Conservation (phyloP, 2,797 vertebrate species). For the Gadopsis bispinosus region DNA sequence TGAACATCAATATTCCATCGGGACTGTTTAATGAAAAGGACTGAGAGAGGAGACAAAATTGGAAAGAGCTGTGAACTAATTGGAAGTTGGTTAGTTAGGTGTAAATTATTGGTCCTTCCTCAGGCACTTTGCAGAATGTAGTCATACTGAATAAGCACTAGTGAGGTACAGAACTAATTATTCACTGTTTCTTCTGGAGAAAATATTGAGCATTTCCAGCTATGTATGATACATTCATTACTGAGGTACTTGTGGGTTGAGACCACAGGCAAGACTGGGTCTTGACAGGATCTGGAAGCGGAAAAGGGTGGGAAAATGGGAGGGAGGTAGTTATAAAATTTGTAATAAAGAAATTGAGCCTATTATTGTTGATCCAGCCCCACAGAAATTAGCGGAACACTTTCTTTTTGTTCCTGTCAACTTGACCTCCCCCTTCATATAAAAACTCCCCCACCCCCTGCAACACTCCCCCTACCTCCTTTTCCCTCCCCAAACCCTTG, state of each 20-base stretch:
- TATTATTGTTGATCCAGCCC: slow-evolving; percentile 92
- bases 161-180: slow-evolving; percentile 80
- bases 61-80: slow-evolving; percentile 73
- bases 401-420: slow-evolving; percentile 93
- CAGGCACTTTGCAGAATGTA: slow-evolving; percentile 72
- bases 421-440: slow-evolving; percentile 90
- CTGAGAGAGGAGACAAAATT: slow-evolving; percentile 60
- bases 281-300: slow-evolving; percentile 85
- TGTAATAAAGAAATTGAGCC: slow-evolving; percentile 91
- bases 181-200: slow-evolving; percentile 73
- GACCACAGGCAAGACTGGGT: slow-evolving; percentile 82
- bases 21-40: slow-evolving; percentile 73
- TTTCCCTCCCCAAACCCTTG: slow-evolving; percentile 84
- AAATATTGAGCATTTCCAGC: slow-evolving; percentile 79
- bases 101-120: slow-evolving; percentile 77
- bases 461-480: slow-evolving; percentile 85
- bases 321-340: slow-evolving; percentile 85
- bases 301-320: slow-evolving; percentile 83
- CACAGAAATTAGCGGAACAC: slow-evolving; percentile 92
- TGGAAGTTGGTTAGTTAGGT: slow-evolving; percentile 79
- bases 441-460: slow-evolving; percentile 87
- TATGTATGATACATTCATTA: slow-evolving; percentile 74
- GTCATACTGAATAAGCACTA: slow-evolving; percentile 72
- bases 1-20: slow-evolving; percentile 68
- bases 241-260: slow-evolving; percentile 80